These are phyloP conservation scores for Equus przewalskii DNA, from an alignment of 2,113 vertebrate genomes.

Conservation along the genomic window DNA sequence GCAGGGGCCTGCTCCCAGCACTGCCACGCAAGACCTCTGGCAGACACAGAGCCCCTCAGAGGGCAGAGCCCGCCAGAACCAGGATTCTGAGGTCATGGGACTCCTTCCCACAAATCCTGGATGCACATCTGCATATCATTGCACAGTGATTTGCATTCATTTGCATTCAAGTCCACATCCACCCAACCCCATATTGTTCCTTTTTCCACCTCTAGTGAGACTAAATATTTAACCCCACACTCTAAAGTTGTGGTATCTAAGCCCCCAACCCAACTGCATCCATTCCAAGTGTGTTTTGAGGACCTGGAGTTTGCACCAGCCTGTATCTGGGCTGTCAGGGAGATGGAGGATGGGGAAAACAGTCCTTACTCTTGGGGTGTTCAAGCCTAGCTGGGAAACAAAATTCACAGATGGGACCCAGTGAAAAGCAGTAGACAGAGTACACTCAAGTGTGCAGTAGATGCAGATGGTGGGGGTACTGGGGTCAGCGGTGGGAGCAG, in stretches of 20 bases:
- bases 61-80: neutral
- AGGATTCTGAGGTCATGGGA: neutral
- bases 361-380: neutral
- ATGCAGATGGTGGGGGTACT: too few relatives aligned
- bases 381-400: neutral
- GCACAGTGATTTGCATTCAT: slow-evolving; percentile 37
- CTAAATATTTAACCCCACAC: neutral
- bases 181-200: neutral
- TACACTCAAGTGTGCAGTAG: neutral
- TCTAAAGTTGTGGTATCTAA: neutral
- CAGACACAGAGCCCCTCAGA: neutral
- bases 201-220: neutral
- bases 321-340: neutral
- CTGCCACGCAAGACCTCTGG: neutral
- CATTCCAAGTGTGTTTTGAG: slow-evolving; percentile 28
- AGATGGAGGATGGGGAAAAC: neutral
- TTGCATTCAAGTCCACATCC: slow-evolving; percentile 41
- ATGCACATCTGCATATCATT: slow-evolving; percentile 19
- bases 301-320: neutral
- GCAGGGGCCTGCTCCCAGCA: neutral
- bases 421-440: neutral
- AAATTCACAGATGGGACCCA: neutral
- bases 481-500: neutral
- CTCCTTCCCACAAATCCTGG: slow-evolving; percentile 21
- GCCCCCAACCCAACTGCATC: neutral